Percentiles rank a stretch among this genome's conserved stretches.
Conservation (phyloP, 2,797 vertebrate genomes). For the Adelosebastes latens region DNA sequence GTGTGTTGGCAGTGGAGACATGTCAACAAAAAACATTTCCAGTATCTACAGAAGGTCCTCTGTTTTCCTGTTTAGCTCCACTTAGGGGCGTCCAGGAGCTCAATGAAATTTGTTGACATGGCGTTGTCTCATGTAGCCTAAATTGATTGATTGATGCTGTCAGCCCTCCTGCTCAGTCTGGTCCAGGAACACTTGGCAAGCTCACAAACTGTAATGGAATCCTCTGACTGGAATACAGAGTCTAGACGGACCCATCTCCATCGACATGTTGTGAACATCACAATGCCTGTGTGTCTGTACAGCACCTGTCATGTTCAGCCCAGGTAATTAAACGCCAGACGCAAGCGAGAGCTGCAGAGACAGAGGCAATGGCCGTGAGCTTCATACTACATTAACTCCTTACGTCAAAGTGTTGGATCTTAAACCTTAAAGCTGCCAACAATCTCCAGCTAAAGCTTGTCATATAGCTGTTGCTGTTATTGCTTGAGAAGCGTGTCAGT, state of each 20-base stretch:
- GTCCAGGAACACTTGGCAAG: slow-evolving; percentile 34
- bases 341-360: slow-evolving; percentile 14
- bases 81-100: not conserved
- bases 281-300: slow-evolving; percentile 54
- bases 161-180: slow-evolving; percentile 40
- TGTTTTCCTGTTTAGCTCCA: not conserved
- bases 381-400: slow-evolving; percentile 46
- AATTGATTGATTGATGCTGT: slow-evolving; percentile 59
- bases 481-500: slow-evolving; percentile 40
- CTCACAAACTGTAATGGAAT: slow-evolving; percentile 52
- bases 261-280: slow-evolving; percentile 55
- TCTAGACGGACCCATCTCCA: slow-evolving; percentile 56
- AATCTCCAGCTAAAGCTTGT: slow-evolving; percentile 28
- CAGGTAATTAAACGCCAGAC: slow-evolving; percentile 57
- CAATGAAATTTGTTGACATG: slow-evolving; percentile 16
- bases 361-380: slow-evolving; percentile 2
- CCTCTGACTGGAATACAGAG: slow-evolving; percentile 52
- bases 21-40: not conserved
- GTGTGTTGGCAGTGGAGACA: not conserved
- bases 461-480: slow-evolving; percentile 35
- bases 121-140: slow-evolving; percentile 27
- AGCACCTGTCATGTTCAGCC: slow-evolving; percentile 31
- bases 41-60: not conserved
- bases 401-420: slow-evolving; percentile 30
- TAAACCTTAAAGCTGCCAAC: slow-evolving; percentile 29